A percentile compares a stretch with the other conserved stretches of the same genome.
Evolutionary conservation across 1,140 invertebrate species (phyloP).

Genomic region (Ruditapes philippinarum): DNA sequence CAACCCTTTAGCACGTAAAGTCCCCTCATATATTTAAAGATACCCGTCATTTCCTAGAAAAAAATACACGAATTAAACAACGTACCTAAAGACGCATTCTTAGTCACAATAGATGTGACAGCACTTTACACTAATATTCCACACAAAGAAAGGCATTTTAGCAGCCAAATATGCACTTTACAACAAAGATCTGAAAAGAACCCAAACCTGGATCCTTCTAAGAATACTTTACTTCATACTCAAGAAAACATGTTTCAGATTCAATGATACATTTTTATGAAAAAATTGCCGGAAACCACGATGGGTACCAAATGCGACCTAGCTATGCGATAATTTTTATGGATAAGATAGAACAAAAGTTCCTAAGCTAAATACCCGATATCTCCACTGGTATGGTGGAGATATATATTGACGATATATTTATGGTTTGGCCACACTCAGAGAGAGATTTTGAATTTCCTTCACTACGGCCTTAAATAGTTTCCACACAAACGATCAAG

Average conservation of each 20-base stretch:
- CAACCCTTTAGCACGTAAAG: background rate
- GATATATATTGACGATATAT: conserved; percentile 36
- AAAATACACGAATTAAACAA: background rate
- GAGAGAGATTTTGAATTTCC: background rate
- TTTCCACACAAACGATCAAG: too few species aligned
- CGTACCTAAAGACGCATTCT: background rate
- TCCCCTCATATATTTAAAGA: background rate
- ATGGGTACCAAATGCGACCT: conserved; percentile 23
- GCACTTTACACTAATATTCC: background rate
- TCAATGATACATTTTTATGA: conserved; percentile 1
- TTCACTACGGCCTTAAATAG: background rate
- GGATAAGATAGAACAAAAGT: background rate
- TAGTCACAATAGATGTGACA: background rate
- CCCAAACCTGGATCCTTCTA: conserved; percentile 19
- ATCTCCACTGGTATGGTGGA: conserved; percentile 22
- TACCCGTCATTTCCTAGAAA: background rate
- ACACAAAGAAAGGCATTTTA: background rate
- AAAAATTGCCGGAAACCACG: background rate
- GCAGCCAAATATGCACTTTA: conserved; percentile 3
- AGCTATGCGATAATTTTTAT: conserved; percentile 38
- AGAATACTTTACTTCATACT: background rate
- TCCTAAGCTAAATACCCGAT: background rate
- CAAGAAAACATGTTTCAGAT: conserved; percentile 2
- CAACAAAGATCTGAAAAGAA: background rate
- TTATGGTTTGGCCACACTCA: conserved; percentile 24